A percentile compares a stretch with the other conserved stretches of the same genome.
Evolutionary conservation across 2,113 vertebrate species (phyloP).

Genomic region (Odocoileus virginianus): DNA sequence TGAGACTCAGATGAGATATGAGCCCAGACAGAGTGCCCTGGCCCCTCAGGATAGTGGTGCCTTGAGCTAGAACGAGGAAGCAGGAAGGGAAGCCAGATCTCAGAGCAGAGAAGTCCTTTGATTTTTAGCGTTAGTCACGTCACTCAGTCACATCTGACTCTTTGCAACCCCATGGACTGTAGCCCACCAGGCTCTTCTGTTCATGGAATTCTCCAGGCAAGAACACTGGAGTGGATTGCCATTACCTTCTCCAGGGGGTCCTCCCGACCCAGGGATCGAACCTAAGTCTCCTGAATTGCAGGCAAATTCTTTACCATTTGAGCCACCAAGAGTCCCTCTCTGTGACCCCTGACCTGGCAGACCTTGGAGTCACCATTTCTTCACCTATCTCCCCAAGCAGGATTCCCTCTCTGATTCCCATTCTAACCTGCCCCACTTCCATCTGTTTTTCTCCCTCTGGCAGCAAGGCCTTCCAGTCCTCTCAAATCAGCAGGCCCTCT

Average conservation of each 20-base stretch:
- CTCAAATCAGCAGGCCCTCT: not conserved
- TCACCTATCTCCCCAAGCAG: not conserved
- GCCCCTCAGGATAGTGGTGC: not conserved
- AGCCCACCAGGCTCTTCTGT: not conserved
- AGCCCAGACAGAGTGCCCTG: not conserved
- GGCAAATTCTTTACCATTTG: not conserved
- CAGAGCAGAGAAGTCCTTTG: not conserved
- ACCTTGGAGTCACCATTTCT: not conserved
- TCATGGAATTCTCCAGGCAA: not conserved
- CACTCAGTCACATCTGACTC: not conserved
- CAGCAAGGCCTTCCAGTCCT: not conserved
- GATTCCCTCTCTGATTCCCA: not conserved
- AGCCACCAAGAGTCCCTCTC: not conserved
- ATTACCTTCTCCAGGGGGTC: not conserved
- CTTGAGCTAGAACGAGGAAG: not conserved
- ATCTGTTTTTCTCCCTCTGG: not conserved
- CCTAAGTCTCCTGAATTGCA: not conserved
- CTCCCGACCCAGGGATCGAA: not conserved
- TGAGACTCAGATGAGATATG: not conserved
- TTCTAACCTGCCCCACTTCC: not conserved
- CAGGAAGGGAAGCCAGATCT: not conserved
- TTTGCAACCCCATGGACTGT: not conserved
- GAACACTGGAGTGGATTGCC: not conserved
- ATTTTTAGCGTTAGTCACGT: not conserved
- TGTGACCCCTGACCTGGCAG: not conserved